Conservation (phyloP, 2,113 vertebrate genomes). For the Psephotus haematonotus region DNA sequence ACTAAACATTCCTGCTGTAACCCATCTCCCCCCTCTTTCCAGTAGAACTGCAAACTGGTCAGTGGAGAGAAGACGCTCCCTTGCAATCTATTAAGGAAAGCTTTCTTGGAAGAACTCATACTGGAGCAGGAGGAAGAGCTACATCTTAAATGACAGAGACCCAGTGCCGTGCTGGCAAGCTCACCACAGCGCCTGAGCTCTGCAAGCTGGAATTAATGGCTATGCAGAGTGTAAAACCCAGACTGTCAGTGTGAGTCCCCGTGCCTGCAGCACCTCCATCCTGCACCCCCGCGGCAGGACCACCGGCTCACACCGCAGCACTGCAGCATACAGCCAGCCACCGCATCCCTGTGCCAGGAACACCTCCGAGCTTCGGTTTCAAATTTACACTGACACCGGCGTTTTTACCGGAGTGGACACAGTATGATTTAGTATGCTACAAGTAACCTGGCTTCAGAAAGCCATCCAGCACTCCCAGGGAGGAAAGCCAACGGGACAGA, state of each 20-base stretch:
- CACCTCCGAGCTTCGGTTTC: not conserved
- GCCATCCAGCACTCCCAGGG: not conserved
- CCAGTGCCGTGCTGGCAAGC: not conserved
- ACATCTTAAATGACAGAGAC: not conserved
- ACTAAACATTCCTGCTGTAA: not conserved
- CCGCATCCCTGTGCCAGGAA: not conserved
- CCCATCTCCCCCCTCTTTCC: not conserved
- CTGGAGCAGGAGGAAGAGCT: not conserved
- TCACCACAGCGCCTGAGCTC: accelerated
- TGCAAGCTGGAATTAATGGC: not conserved
- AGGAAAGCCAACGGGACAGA: not conserved
- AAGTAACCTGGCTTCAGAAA: not conserved
- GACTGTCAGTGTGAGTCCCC: accelerated
- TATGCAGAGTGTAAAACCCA: not conserved
- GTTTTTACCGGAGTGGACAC: not conserved
- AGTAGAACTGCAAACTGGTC: not conserved
- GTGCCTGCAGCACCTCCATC: not conserved
- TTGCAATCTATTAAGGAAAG: not conserved
- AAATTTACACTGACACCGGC: not conserved
- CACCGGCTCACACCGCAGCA: not conserved
- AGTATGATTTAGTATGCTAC: not conserved
- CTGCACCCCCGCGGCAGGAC: accelerated
- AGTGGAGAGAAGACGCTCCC: not conserved
- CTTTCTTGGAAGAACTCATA: not conserved
- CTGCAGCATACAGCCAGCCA: not conserved